phyloP scores from a whole-genome alignment of 1,140 invertebrate species.

The Pogonomyrmex californicus region DNA sequence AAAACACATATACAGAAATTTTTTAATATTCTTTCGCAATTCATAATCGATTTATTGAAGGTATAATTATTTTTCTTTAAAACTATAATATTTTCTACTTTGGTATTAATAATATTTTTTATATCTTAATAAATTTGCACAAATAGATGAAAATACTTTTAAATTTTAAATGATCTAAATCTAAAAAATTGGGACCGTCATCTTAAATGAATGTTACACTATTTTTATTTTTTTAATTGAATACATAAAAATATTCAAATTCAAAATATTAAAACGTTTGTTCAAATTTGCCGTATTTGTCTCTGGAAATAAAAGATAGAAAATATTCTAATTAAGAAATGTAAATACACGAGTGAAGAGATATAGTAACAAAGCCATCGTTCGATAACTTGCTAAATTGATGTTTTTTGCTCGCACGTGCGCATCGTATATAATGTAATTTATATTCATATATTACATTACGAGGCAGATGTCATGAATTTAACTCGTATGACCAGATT shows the following conservation, averaged over 20 bases:
- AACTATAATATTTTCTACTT: too few species aligned
- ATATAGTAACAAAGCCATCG: not conserved
- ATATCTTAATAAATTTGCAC: too few species aligned
- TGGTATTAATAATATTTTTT: too few species aligned
- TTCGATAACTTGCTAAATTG: not conserved
- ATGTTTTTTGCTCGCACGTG: not conserved
- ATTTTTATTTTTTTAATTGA: not conserved
- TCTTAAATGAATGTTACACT: too few species aligned
- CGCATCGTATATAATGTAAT: not conserved
- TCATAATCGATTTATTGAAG: too few species aligned
- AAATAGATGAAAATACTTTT: too few species aligned
- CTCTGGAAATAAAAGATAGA: not conserved
- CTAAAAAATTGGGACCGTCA: too few species aligned
- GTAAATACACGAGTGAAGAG: not conserved
- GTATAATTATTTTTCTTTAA: too few species aligned
- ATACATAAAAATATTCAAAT: not conserved
- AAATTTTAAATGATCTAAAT: too few species aligned
- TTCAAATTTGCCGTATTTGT: not conserved
- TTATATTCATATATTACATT: constrained; percentile 23
- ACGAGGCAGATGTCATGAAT: not conserved
- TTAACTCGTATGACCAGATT: not conserved
- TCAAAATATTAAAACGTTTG: not conserved
- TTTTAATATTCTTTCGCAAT: too few species aligned
- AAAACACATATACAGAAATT: too few species aligned
- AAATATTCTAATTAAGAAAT: too few species aligned